Percentiles rank a stretch among this genome's conserved stretches.
Conservation (phyloP, 2,888 invertebrate species). For the Philhelius pedissequus region DNA sequence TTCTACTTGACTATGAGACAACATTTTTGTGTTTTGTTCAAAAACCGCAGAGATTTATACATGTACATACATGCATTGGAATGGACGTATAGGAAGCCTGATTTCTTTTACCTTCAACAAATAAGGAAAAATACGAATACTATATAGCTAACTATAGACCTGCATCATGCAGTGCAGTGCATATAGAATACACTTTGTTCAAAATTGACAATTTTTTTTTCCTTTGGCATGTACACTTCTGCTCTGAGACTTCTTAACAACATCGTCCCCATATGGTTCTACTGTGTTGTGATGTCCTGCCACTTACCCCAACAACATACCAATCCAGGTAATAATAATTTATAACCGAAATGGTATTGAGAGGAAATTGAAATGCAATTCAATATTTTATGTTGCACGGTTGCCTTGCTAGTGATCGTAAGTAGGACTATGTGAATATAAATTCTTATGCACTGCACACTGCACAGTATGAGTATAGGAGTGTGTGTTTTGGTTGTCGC, state of each 20-base stretch:
- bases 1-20: not conserved
- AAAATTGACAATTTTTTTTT: conserved; percentile 11
- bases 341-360: conserved; percentile 65
- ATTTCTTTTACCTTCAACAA: not conserved
- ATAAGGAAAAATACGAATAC: conserved; percentile 25
- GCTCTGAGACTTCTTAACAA: conserved; percentile 1
- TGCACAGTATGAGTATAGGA: not conserved
- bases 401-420: not conserved
- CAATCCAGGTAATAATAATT: conserved; percentile 58
- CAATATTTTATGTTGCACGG: conserved; percentile 40
- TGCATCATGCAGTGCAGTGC: not conserved
- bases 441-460: no score
- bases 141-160: conserved; percentile 23
- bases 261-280: conserved; percentile 37
- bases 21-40: conserved; percentile 23
- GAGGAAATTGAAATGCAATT: conserved; percentile 66
- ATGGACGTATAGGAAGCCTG: not conserved
- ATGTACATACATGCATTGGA: not conserved
- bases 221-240: not conserved
- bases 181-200: not conserved
- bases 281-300: conserved; percentile 45
- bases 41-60: conserved; percentile 24
- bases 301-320: conserved; percentile 15
- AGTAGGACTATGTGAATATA: not conserved
- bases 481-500: not conserved